Conservation (phyloP, 2,797 vertebrate genomes). For the Remorina albescens region DNA sequence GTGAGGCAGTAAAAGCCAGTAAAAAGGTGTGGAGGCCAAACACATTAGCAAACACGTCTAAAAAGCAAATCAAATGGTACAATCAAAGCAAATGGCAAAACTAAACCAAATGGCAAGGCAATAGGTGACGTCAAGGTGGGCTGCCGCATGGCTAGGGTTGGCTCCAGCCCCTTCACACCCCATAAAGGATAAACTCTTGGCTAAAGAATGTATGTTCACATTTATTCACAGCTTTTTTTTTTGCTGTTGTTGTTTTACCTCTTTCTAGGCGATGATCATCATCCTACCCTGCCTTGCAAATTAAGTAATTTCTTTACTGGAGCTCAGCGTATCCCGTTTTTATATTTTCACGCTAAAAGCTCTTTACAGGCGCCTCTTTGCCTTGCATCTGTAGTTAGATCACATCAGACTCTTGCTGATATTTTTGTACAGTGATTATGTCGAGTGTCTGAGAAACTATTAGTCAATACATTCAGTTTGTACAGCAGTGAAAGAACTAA, state of each 20-base stretch:
- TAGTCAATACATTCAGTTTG: conserved; percentile 1
- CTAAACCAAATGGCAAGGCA: no score
- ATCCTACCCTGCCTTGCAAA: neutral
- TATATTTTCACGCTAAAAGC: neutral
- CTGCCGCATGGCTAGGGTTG: no score
- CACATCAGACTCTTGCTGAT: neutral
- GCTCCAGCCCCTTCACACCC: no score
- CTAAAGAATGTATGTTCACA: no score
- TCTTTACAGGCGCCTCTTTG: neutral
- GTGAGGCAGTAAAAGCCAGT: conserved; percentile 10
- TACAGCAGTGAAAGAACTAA: neutral
- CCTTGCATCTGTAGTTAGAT: neutral
- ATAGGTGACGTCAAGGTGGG: no score
- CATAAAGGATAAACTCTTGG: no score
- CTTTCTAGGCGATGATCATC: no score
- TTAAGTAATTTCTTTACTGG: neutral
- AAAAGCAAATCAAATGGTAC: neutral
- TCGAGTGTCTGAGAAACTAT: conserved; percentile 5
- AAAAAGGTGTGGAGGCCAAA: conserved; percentile 1
- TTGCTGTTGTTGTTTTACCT: neutral
- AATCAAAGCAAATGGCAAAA: no score
- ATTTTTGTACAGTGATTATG: neutral
- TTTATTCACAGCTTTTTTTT: no score
- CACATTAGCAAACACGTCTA: neutral
- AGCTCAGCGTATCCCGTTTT: neutral